Evolutionary conservation across 2,888 invertebrate genomes (phyloP).

Genomic region (Lasioglossum calceatum): DNA sequence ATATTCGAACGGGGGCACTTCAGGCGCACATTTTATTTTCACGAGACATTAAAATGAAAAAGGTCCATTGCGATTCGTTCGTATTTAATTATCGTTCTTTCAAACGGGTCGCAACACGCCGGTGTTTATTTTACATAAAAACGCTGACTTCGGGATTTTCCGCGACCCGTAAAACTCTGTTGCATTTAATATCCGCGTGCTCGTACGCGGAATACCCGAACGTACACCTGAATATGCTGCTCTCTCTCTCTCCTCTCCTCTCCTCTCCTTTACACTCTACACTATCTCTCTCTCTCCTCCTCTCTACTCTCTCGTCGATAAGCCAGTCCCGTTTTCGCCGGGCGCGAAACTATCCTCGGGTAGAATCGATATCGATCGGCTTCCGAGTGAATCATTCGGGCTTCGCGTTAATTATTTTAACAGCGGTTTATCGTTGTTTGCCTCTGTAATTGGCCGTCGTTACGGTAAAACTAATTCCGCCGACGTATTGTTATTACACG

Average conservation of each 20-base stretch:
- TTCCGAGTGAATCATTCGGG: constrained; percentile 19
- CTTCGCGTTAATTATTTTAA: constrained; percentile 24
- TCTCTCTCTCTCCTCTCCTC: background rate
- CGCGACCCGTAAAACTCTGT: constrained; percentile 44
- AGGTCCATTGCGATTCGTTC: constrained; percentile 68
- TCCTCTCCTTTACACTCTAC: background rate
- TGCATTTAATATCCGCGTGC: constrained; percentile 57
- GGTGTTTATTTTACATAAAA: constrained; percentile 67
- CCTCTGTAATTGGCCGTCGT: background rate
- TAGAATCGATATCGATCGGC: constrained; percentile 29
- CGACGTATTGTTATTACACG: background rate
- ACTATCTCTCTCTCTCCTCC: background rate
- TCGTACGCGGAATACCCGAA: constrained; percentile 42
- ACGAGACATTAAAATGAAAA: constrained; percentile 72
- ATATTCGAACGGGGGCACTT: constrained; percentile 67
- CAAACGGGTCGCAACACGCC: constrained; percentile 53
- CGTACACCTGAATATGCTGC: background rate
- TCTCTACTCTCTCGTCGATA: constrained; percentile 13
- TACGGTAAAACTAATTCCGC: constrained; percentile 11
- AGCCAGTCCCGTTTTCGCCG: constrained; percentile 30
- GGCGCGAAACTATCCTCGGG: background rate
- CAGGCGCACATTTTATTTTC: constrained; percentile 67
- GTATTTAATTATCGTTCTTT: constrained; percentile 71
- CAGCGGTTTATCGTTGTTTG: constrained; percentile 21
- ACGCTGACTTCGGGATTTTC: constrained; percentile 59